These are phyloP conservation scores for Gonocerus acuteangulatus DNA, from an alignment of 2,888 invertebrate species.

Conservation along the genomic window DNA sequence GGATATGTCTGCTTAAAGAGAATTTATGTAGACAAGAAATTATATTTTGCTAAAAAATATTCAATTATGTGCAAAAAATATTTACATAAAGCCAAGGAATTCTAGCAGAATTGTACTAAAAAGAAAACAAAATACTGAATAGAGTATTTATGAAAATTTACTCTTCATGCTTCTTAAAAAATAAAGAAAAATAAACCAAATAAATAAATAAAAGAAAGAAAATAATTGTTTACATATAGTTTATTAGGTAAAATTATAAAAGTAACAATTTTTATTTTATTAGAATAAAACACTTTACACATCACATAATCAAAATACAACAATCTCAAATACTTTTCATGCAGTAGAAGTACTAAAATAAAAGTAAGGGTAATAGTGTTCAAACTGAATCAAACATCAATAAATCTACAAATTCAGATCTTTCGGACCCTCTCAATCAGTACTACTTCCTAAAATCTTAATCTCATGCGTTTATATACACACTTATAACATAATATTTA, in stretches of 20 bases:
- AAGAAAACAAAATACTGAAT: too few species aligned
- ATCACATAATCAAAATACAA: neutral
- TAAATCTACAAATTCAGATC: constrained; percentile 10
- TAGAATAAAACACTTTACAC: neutral
- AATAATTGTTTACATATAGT: neutral
- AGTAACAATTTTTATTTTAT: neutral
- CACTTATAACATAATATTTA: constrained; percentile 5
- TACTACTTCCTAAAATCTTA: constrained; percentile 4
- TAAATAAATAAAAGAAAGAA: too few species aligned
- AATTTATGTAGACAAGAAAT: too few species aligned
- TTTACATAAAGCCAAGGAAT: too few species aligned
- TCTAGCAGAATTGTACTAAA: too few species aligned
- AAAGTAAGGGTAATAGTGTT: neutral
- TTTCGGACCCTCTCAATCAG: constrained; percentile 23
- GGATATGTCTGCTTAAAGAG: too few species aligned
- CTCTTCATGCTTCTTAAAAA: too few species aligned
- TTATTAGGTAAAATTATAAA: neutral
- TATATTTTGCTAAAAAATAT: too few species aligned
- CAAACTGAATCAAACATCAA: too few species aligned
- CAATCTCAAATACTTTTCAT: neutral
- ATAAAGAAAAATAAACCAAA: too few species aligned
- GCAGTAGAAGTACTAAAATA: neutral
- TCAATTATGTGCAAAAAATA: too few species aligned
- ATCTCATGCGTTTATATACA: constrained; percentile 18
- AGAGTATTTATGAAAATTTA: too few species aligned